Percentiles rank a stretch among this genome's conserved stretches.
Evolutionary conservation across 2,113 vertebrate genomes (phyloP).

Genomic region (Phylloscopus whistleri): DNA sequence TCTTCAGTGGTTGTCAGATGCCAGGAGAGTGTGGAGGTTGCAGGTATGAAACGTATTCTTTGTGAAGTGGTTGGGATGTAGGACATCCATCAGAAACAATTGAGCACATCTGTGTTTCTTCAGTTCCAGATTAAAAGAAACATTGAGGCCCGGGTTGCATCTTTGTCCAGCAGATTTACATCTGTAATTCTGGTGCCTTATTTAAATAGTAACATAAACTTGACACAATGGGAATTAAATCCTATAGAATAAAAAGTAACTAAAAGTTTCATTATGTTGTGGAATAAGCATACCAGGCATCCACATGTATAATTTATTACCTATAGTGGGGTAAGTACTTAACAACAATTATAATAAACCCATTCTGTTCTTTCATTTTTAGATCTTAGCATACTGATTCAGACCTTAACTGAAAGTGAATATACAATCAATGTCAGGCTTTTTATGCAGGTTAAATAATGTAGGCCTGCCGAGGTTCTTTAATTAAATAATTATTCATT

Average conservation of each 20-base stretch:
- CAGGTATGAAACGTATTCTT: not conserved
- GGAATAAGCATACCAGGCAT: not conserved
- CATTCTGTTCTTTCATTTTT: constrained; percentile 9
- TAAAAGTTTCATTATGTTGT: constrained; percentile 20
- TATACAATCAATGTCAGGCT: constrained; percentile 41
- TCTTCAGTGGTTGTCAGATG: not conserved
- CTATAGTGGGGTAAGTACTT: not conserved
- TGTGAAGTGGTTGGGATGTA: not conserved
- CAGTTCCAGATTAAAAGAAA: not conserved
- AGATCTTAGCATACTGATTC: constrained; percentile 7
- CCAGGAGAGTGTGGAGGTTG: not conserved
- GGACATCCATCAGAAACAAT: not conserved
- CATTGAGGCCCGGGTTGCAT: not conserved
- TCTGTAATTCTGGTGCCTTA: not conserved
- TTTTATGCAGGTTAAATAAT: constrained; percentile 40
- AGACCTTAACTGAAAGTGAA: constrained; percentile 44
- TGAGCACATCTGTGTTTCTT: not conserved
- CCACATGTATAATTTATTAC: constrained; percentile 53
- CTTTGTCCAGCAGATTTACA: not conserved
- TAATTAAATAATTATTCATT: constrained; percentile 63
- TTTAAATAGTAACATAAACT: not conserved
- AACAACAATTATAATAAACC: constrained; percentile 21
- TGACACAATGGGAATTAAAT: not conserved
- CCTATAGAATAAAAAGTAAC: not conserved
- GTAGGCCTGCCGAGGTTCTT: constrained; percentile 9